Base-by-base conservation (phyloP, 2,797 vertebrate species). In the Phrynocephalus guinanensis region DNA sequence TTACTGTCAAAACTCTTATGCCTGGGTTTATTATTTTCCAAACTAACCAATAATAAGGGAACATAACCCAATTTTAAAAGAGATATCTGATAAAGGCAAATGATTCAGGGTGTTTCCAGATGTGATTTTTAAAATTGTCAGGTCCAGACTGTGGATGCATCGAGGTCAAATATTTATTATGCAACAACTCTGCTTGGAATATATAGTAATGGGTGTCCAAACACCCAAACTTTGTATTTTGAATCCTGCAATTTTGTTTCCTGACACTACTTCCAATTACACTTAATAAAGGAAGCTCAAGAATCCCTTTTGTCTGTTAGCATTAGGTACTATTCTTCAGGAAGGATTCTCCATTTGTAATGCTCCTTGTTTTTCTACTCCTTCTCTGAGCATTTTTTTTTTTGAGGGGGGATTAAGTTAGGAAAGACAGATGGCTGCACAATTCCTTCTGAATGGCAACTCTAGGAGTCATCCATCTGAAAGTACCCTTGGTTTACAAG, bases 11-110 rank as follows among this genome's bases (percentile, higher is more conserved):
- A 82, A 50, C 22, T 6, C 16, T 30, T 86, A 8, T 38, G 87
- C 7, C 71, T 88, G 38, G 8, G 79, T 33, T 80, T 87, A 75
- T 76, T 67, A 52, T 60, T 70, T 76, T 83, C 30, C 1, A 50
- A 48, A 72, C 73, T 8, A 52, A 75, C 82, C 13, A 66, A 66
- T 73, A 80, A 26, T 28, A 11, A 84, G 73, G 2, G 0, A 48
- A 86, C 48, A 91, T 91, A 22, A 2, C 85, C 85, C 4, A 11
- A 44, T 38, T 82, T 83, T 22, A 85, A 90, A 33, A 63, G 15
- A 85, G 8, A 11, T 26, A 67, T 52, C 24, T 91, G 22, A 20
- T 91, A 66, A 85, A 91, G 68, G 28, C 20, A 26, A n/a, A 11
- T 63, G 24, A 68, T 15, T 20, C 7, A 20, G 15, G 15, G 3